Base-by-base conservation (phyloP, 2,888 invertebrate species). In the Euproctis similis region DNA sequence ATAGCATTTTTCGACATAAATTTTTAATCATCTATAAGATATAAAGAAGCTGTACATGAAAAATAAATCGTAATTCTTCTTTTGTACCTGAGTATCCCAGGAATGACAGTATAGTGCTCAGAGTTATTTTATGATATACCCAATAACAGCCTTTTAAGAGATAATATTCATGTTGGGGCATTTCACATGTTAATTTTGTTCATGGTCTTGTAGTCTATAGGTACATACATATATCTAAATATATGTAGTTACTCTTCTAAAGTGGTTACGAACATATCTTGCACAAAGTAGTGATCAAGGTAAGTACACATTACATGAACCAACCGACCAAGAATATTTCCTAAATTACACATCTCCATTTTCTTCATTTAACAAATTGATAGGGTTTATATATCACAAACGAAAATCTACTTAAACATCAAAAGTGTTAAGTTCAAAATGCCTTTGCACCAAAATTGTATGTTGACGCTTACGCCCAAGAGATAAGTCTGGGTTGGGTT, bases 291-390 rank as follows among this genome's bases (percentile, higher is more conserved):
- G 47, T 23, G 39, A 51, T 51, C 52, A 37, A n/a, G n/a, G n/a
- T n/a, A n/a, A 59, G 40, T 46, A 50, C 54, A 47, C 57, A 53
- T 62, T 51, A 57, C 44, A 34, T 31, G 53, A 57, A 41, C 42
- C 70, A 66, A 42, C 64, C 57, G 53, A 62, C 61, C 71, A 59
- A 50, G 60, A 55, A 65, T 62, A 62, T 63, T 59, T 54, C 59
- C 68, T 36, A 72, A 78, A 76, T 77, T 76, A 72, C 75, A 70
- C 69, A 66, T 72, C 68, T 66, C 68, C 68, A 71, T 74, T 77
- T 78, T 76, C 82, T 82, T 80, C 78, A 80, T 80, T 80, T 82
- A 78, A 75, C 82, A 80, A 82, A 82, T 81, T 82, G 82, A 81
- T 78, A 68, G 63, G 36, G 49, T 61, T 54, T 63, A 59, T 66